These are phyloP conservation scores for Vulpes ferrilata DNA, from an alignment of 2,113 vertebrate species.

Conservation along the genomic window DNA sequence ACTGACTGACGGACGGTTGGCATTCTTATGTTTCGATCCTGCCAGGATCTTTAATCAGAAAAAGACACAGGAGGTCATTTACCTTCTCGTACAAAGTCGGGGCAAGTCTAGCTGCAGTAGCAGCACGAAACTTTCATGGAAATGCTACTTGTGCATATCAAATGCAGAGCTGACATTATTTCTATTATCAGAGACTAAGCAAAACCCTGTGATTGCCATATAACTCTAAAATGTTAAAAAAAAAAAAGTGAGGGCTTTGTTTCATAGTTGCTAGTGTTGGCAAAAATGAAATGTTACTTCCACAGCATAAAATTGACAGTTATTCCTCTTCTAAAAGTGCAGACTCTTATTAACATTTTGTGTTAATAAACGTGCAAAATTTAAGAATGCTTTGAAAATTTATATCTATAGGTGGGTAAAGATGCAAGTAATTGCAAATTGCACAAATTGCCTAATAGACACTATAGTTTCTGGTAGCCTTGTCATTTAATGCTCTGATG, in stretches of 20 bases:
- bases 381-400: slow-evolving; percentile 46
- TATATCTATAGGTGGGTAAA: background rate
- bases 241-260: slow-evolving; percentile 59
- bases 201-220: slow-evolving; percentile 45
- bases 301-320: slow-evolving; percentile 71
- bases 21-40: slow-evolving; percentile 42
- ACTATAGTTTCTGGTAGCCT: background rate
- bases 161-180: slow-evolving; percentile 42
- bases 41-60: slow-evolving; percentile 62
- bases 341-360: slow-evolving; percentile 71
- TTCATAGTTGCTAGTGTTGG: slow-evolving; percentile 71
- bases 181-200: slow-evolving; percentile 62
- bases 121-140: slow-evolving; percentile 46
- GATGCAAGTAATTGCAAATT: background rate
- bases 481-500: background rate
- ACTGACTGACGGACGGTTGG: slow-evolving; percentile 32
- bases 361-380: slow-evolving; percentile 35
- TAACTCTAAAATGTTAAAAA: slow-evolving; percentile 70
- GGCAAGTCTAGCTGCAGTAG: slow-evolving; percentile 51
- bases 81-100: slow-evolving; percentile 43
- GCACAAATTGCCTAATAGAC: background rate
- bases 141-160: slow-evolving; percentile 56
- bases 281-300: slow-evolving; percentile 75
- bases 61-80: slow-evolving; percentile 70
- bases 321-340: slow-evolving; percentile 64